phyloP scores from a whole-genome alignment of 2,113 vertebrate genomes.

The Perca schrenkii region DNA sequence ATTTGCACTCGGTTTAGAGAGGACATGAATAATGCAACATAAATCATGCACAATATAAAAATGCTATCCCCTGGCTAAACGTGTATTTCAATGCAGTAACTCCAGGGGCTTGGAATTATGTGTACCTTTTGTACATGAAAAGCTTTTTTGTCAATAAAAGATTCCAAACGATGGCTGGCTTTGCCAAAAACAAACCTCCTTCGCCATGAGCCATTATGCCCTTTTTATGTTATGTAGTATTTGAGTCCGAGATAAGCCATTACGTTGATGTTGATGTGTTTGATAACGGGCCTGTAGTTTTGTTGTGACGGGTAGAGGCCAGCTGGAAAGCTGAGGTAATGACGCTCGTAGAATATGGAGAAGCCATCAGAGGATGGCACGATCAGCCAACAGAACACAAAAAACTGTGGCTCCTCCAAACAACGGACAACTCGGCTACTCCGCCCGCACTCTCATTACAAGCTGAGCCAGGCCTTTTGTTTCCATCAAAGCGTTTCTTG shows the following conservation, averaged over 20 bases:
- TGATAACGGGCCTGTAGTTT: conserved; percentile 37
- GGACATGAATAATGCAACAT: conserved; percentile 51
- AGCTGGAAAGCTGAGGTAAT: conserved; percentile 56
- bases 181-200: conserved; percentile 5
- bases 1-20: conserved; percentile 30
- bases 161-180: background rate
- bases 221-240: conserved; percentile 7
- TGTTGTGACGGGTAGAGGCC: conserved; percentile 37
- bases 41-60: conserved; percentile 41
- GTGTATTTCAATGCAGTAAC: conserved; percentile 35
- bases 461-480: conserved; percentile 47
- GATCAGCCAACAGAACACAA: conserved; percentile 40
- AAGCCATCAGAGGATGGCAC: conserved; percentile 27
- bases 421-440: conserved; percentile 31
- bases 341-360: conserved; percentile 42
- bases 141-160: conserved; percentile 8
- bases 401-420: conserved; percentile 37
- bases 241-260: conserved; percentile 20
- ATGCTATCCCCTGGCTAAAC: conserved; percentile 12
- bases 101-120: conserved; percentile 14
- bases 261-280: conserved; percentile 21
- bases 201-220: conserved; percentile 9
- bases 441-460: conserved; percentile 31
- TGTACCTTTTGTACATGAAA: conserved; percentile 34
- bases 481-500: conserved; percentile 36